phyloP scores from a whole-genome alignment of 2,797 vertebrate genomes.

The Squalus acanthias region DNA sequence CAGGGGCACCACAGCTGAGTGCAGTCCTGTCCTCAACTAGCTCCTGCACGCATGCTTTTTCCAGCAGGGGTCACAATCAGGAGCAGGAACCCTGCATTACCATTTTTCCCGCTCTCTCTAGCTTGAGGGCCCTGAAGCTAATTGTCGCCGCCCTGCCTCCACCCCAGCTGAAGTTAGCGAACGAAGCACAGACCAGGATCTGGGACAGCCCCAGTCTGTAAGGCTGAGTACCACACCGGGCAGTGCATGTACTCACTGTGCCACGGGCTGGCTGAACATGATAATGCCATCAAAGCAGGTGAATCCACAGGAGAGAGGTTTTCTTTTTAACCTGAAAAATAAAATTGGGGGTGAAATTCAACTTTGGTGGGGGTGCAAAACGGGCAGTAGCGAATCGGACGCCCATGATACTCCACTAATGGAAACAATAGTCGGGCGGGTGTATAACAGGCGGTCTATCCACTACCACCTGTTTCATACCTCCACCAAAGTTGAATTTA shows the following conservation, averaged over 20 bases:
- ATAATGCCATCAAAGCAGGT: not conserved
- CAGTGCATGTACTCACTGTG: no score
- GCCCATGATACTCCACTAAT: not conserved
- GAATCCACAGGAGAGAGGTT: not conserved
- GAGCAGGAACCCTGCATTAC: not conserved
- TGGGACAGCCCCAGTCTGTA: not conserved
- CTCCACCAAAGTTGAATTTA: not conserved
- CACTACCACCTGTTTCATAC: not conserved
- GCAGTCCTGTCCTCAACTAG: not conserved
- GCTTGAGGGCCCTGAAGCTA: not conserved
- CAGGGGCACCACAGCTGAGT: not conserved
- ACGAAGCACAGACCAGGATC: not conserved
- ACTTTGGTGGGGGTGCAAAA: no score
- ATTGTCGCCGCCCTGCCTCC: not conserved
- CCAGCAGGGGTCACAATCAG: not conserved
- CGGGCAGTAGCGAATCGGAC: no score
- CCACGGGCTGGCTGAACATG: not conserved
- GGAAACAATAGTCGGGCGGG: not conserved
- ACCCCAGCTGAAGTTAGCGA: not conserved
- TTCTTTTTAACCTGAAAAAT: not conserved
- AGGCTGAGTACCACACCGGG: not conserved
- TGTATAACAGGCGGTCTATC: not conserved
- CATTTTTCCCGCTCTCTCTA: not conserved
- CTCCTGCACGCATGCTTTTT: not conserved
- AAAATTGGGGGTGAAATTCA: not conserved